Evolutionary conservation across 2,113 vertebrate genomes (phyloP).

Genomic region (Eolophus roseicapilla): DNA sequence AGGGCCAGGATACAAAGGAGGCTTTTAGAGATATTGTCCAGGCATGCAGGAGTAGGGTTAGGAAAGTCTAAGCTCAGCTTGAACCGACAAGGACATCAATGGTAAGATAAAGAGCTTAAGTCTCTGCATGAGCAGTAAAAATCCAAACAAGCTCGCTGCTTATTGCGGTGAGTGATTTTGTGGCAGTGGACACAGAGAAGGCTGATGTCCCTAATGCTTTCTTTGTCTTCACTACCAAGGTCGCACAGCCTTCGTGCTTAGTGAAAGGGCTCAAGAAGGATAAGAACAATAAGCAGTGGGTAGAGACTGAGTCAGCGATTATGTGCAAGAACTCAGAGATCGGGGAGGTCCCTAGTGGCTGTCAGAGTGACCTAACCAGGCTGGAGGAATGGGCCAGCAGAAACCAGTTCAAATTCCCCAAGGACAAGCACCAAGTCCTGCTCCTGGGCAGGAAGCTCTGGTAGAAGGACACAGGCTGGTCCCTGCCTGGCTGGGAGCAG

Average conservation of each 20-base stretch:
- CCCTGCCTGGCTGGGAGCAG: not conserved
- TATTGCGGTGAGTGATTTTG: not conserved
- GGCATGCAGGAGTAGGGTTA: not conserved
- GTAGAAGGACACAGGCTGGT: not conserved
- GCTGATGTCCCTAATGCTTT: not conserved
- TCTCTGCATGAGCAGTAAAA: not conserved
- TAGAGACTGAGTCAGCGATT: not conserved
- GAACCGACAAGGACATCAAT: not conserved
- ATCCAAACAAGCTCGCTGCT: not conserved
- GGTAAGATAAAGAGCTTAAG: not conserved
- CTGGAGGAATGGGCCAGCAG: not conserved
- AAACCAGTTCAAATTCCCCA: not conserved
- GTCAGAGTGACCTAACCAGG: not conserved
- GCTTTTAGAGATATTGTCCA: fast-evolving
- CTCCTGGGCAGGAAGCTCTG: not conserved
- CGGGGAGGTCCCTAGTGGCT: not conserved
- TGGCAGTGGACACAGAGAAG: not conserved
- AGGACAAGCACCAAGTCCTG: not conserved
- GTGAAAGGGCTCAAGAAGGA: not conserved
- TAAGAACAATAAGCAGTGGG: not conserved
- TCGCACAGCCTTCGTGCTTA: not conserved
- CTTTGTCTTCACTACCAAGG: not conserved
- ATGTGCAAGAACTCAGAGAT: not conserved
- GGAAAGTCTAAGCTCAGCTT: not conserved
- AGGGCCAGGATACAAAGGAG: not conserved